Percentiles rank a stretch among this genome's conserved stretches.
Conservation (phyloP, 2,888 invertebrate genomes). For the Hirudinaria manillensis region DNA sequence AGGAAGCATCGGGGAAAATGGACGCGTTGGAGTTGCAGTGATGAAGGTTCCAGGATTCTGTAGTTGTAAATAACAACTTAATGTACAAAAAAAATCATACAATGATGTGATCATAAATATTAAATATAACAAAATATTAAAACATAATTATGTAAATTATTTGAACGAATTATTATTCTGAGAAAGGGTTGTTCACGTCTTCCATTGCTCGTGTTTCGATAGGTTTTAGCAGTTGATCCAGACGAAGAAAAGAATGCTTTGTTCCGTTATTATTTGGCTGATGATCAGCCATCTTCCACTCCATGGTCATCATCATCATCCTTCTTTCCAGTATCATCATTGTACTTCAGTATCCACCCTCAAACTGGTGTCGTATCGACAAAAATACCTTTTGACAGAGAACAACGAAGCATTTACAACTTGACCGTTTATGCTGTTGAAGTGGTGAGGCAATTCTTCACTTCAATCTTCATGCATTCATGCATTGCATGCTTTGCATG, state of each 20-base stretch:
- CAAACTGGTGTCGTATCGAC: conserved; percentile 5
- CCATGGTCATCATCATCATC: background rate
- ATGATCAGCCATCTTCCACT: background rate
- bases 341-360: background rate
- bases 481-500: too few species aligned
- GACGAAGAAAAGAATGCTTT: background rate
- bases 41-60: background rate
- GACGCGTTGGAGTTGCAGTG: background rate
- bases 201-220: too few species aligned
- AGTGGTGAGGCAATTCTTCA: background rate
- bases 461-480: background rate
- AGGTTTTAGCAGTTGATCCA: conserved; percentile 5
- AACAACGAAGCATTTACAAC: background rate
- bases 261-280: background rate
- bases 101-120: background rate
- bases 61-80: too few species aligned
- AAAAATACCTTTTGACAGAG: conserved; percentile 13
- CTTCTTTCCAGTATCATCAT: background rate
- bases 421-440: background rate
- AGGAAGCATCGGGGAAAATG: conserved; percentile 4
- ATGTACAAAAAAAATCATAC: too few species aligned
- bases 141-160: background rate
- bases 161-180: background rate
- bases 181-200: too few species aligned
- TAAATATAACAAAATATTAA: background rate